These are phyloP conservation scores for Cenopis cana DNA, from an alignment of 2,888 invertebrate species.

Conservation along the genomic window DNA sequence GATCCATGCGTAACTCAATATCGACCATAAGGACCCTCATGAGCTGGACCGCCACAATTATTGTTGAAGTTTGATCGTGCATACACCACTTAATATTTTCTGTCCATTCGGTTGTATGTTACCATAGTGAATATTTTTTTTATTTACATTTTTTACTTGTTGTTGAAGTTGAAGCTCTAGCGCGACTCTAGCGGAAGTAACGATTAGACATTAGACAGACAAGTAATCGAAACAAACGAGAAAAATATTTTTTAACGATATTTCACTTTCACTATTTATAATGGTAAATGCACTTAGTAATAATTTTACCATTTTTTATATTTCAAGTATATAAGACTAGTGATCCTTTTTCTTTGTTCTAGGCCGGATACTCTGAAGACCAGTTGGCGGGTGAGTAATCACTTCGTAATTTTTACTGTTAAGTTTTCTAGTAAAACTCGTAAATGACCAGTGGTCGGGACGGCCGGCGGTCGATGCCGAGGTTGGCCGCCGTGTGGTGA, in stretches of 20 bases:
- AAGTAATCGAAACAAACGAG: conserved; percentile 33
- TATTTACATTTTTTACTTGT: conserved; percentile 9
- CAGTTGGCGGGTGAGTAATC: conserved; percentile 94
- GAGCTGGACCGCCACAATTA: too few relatives aligned
- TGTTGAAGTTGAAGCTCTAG: too few relatives aligned
- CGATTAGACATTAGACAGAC: conserved; percentile 15
- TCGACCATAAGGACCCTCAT: too few relatives aligned
- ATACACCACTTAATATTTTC: not conserved
- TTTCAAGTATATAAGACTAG: not conserved
- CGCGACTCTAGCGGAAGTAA: conserved; percentile 25
- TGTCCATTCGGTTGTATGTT: not conserved
- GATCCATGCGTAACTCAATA: too few relatives aligned
- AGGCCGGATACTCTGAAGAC: conserved; percentile 96
- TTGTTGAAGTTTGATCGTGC: conserved; percentile 4
- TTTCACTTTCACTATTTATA: conserved; percentile 2
- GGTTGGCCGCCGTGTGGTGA: conserved; percentile 63
- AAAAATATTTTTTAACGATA: conserved; percentile 14
- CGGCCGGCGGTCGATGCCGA: conserved; percentile 45
- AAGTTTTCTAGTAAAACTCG: not conserved
- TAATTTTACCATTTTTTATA: not conserved
- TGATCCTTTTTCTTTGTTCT: conserved; percentile 65
- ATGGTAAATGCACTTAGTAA: conserved; percentile 33
- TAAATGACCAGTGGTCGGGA: not conserved
- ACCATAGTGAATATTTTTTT: conserved; percentile 15
- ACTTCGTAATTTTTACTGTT: conserved; percentile 52